These are phyloP conservation scores for Standfussiana lucernea DNA, from an alignment of 2,888 invertebrate species.

Conservation along the genomic window DNA sequence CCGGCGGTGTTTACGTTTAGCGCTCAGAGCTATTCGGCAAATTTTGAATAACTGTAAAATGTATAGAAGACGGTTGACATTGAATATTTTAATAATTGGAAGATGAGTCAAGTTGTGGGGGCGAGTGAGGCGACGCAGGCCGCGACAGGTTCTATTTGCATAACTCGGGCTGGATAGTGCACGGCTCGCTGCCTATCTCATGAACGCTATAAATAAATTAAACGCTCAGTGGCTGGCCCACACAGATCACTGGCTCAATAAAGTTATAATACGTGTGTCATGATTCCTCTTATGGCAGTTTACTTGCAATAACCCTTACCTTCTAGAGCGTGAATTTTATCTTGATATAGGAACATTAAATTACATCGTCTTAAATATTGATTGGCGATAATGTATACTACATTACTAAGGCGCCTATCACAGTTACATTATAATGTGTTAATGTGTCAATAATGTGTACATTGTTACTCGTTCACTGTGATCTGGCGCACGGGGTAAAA, in stretches of 20 bases:
- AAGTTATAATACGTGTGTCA: conserved; percentile 65
- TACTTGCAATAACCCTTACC: conserved; percentile 54
- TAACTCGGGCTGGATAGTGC: conserved; percentile 70
- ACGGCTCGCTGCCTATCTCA: conserved; percentile 70
- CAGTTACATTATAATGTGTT: conserved; percentile 37
- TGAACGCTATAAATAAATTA: conserved; percentile 72
- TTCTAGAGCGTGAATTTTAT: conserved; percentile 51
- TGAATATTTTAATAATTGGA: conserved; percentile 59
- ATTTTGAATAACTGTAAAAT: conserved; percentile 48
- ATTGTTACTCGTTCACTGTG: conserved; percentile 20
- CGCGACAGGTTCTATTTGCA: conserved; percentile 77
- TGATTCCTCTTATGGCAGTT: conserved; percentile 53
- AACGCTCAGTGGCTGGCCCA: conserved; percentile 63
- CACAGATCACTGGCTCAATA: conserved; percentile 71
- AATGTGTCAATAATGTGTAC: too few species aligned
- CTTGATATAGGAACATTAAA: conserved; percentile 43
- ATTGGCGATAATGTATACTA: conserved; percentile 37
- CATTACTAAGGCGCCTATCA: conserved; percentile 32
- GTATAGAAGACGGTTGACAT: conserved; percentile 55
- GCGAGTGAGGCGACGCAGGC: conserved; percentile 64
- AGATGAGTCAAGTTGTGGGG: conserved; percentile 72
- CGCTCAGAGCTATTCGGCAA: conserved; percentile 27
- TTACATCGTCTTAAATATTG: conserved; percentile 46
- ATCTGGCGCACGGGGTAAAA: conserved; percentile 15
- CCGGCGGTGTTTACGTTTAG: conserved; percentile 23